These are phyloP conservation scores for Myripristis murdjan DNA, from an alignment of 2,797 vertebrate genomes.

Conservation along the genomic window DNA sequence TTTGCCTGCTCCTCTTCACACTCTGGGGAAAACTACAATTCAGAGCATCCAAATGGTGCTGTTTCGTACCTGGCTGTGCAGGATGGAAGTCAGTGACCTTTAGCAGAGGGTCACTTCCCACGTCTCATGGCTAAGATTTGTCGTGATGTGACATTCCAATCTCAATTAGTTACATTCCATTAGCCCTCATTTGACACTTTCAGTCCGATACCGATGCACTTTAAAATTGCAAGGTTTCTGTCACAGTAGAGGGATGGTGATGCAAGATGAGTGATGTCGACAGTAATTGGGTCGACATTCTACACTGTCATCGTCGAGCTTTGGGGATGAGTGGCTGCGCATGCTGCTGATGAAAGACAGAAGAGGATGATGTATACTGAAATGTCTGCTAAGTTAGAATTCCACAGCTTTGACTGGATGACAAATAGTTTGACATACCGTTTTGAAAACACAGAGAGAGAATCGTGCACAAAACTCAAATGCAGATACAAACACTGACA, in stretches of 20 bases:
- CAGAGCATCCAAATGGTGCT: constrained; percentile 58
- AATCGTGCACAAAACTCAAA: neutral
- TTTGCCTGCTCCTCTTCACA: constrained; percentile 60
- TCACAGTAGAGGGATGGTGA: constrained; percentile 1
- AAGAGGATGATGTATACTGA: constrained; percentile 23
- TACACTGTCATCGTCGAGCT: constrained; percentile 51
- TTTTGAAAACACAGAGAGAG: neutral
- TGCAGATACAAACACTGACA: neutral
- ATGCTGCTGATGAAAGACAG: constrained; percentile 1
- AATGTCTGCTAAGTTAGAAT: constrained; percentile 19
- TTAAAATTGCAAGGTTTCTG: too few relatives aligned
- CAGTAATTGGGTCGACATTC: constrained; percentile 44
- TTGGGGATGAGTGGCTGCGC: constrained; percentile 39
- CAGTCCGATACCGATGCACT: too few relatives aligned
- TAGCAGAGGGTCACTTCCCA: constrained; percentile 15
- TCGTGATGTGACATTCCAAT: constrained; percentile 1
- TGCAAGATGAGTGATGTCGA: constrained; percentile 6
- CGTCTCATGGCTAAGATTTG: constrained; percentile 13
- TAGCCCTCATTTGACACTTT: neutral
- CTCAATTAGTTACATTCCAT: constrained; percentile 17
- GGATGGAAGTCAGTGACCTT: constrained; percentile 54
- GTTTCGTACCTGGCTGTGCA: constrained; percentile 57
- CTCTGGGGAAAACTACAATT: constrained; percentile 55
- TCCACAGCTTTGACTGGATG: constrained; percentile 20
- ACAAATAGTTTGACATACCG: constrained; percentile 6